Conservation (phyloP, 2,113 vertebrate species). For the Daboia siamensis region DNA sequence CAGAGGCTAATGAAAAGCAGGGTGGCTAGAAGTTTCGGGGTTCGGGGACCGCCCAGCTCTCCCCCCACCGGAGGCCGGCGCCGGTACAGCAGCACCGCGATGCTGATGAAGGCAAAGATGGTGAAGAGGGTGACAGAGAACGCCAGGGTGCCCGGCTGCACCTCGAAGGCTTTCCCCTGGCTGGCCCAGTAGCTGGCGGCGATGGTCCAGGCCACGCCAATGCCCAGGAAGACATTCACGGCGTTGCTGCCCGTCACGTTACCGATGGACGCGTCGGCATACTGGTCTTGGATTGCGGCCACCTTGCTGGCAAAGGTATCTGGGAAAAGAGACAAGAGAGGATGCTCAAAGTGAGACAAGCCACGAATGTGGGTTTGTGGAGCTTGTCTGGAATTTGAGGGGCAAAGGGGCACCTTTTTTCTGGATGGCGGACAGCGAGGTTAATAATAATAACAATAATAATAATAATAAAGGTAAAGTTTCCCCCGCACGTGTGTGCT, state of each 20-base stretch:
- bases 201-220: slow-evolving; percentile 89
- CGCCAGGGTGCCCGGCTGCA: slow-evolving; percentile 82
- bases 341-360: not conserved
- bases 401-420: not conserved
- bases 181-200: slow-evolving; percentile 84
- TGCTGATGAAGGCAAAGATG: slow-evolving; percentile 85
- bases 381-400: not conserved
- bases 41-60: slow-evolving; percentile 81
- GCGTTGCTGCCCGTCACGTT: slow-evolving; percentile 92
- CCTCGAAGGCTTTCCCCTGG: slow-evolving; percentile 75
- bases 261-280: slow-evolving; percentile 85
- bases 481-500: too few species aligned
- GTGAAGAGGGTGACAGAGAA: slow-evolving; percentile 93
- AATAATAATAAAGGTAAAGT: too few species aligned
- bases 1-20: slow-evolving; percentile 84
- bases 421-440: rapidly evolving
- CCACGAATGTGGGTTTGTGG: not conserved
- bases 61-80: slow-evolving; percentile 85
- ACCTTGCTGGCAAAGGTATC: slow-evolving; percentile 92
- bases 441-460: too few species aligned
- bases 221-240: slow-evolving; percentile 91
- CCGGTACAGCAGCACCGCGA: slow-evolving; percentile 82
- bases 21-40: slow-evolving; percentile 73
- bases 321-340: not conserved
- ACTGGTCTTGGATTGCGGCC: slow-evolving; percentile 86